Evolutionary conservation across 2,113 vertebrate genomes (phyloP).

Genomic region (Mobula birostris): DNA sequence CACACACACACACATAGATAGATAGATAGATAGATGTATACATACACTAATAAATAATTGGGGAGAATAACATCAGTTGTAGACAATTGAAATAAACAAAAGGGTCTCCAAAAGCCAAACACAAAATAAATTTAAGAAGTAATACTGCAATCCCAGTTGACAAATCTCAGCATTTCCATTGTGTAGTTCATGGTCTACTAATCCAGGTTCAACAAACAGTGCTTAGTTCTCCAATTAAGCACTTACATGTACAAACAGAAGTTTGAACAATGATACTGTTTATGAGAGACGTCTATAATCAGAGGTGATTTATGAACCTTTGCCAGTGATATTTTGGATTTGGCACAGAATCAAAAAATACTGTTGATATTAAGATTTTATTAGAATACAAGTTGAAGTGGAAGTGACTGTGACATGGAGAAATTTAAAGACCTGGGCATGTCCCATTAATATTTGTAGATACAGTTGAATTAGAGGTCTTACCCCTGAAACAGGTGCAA

Average conservation of each 20-base stretch:
- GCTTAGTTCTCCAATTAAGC: background rate
- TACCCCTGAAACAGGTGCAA: background rate
- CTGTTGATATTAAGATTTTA: background rate
- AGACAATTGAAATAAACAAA: background rate
- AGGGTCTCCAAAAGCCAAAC: background rate
- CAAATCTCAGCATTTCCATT: slow-evolving; percentile 4
- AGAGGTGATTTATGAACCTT: background rate
- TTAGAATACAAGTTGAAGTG: background rate
- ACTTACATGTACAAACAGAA: background rate
- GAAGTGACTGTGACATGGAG: background rate
- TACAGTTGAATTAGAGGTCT: background rate
- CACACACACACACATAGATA: too few relatives aligned
- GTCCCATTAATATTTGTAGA: background rate
- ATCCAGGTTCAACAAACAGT: background rate
- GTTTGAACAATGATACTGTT: background rate
- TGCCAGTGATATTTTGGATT: background rate
- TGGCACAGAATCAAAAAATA: background rate
- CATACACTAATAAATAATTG: background rate
- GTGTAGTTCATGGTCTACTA: background rate
- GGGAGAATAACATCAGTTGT: background rate
- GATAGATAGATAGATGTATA: background rate
- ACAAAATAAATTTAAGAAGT: background rate
- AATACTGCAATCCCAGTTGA: background rate
- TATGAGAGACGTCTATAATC: background rate
- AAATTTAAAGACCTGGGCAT: background rate